Percentiles rank a stretch among this genome's conserved stretches.
Conservation (phyloP, 1,140 invertebrate species). For the Oncopeltus fasciatus region DNA sequence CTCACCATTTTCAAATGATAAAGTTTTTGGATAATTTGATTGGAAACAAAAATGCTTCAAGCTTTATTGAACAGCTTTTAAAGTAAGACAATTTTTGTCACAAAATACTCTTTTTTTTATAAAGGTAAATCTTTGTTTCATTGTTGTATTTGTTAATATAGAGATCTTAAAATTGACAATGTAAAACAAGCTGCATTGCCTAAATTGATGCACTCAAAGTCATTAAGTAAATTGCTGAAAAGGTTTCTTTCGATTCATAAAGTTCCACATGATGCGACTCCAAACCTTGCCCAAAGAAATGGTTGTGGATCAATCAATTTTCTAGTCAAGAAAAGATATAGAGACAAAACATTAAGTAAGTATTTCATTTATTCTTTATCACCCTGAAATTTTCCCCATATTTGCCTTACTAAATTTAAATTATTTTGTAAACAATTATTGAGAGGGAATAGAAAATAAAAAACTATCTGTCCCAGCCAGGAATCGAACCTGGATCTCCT, state of each 20-base stretch:
- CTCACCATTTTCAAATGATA: conserved; percentile 41
- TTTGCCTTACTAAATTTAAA: no score
- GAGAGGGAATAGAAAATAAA: no score
- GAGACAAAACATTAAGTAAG: conserved; percentile 12
- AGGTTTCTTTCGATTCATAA: conserved; percentile 44
- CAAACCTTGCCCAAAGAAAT: conserved; percentile 45
- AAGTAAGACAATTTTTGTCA: no score
- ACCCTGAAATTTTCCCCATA: no score
- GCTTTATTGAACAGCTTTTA: background rate
- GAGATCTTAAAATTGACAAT: conserved; percentile 36
- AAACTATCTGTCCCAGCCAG: no score
- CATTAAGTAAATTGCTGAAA: conserved; percentile 32
- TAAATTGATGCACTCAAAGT: conserved; percentile 43
- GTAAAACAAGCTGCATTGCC: conserved; percentile 41
- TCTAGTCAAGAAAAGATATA: conserved; percentile 31
- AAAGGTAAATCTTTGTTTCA: background rate
- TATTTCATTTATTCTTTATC: background rate
- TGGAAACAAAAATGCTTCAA: conserved; percentile 5
- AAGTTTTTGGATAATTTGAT: conserved; percentile 42
- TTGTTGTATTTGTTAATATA: conserved; percentile 25
- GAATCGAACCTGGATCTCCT: no score
- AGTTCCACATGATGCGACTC: conserved; percentile 40
- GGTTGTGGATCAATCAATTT: conserved; percentile 48
- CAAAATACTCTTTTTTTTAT: background rate
- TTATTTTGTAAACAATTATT: no score